Evolutionary conservation across 2,888 invertebrate genomes (phyloP).

Genomic region (Tetramorium bicarinatum): DNA sequence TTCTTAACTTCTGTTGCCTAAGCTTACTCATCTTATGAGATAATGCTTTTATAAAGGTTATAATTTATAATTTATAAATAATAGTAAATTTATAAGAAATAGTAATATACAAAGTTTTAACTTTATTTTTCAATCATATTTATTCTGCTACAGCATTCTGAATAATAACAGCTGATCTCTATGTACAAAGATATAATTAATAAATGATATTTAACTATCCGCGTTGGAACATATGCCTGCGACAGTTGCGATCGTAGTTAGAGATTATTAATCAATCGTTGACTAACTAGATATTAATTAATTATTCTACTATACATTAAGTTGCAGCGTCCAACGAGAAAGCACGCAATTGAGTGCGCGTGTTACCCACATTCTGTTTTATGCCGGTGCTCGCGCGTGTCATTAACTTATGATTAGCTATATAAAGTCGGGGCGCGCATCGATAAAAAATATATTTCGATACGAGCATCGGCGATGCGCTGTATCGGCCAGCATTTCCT

Average conservation of each 20-base stretch:
- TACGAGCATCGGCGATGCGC: neutral
- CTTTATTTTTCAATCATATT: neutral
- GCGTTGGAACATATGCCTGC: too few relatives aligned
- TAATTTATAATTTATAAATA: neutral
- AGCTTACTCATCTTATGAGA: neutral
- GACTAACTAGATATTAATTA: slow-evolving; percentile 24
- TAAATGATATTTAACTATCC: neutral
- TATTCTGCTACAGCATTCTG: neutral
- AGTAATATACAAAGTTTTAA: neutral
- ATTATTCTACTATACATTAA: slow-evolving; percentile 6
- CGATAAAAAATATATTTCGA: slow-evolving; percentile 29
- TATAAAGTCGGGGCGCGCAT: neutral
- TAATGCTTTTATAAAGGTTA: slow-evolving; percentile 3
- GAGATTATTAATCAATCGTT: neutral
- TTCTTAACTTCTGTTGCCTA: neutral
- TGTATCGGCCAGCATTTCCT: slow-evolving; percentile 12
- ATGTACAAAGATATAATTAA: neutral
- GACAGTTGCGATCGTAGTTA: neutral
- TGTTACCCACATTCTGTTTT: slow-evolving; percentile 22
- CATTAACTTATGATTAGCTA: slow-evolving; percentile 21
- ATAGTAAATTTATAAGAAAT: neutral
- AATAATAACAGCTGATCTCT: neutral
- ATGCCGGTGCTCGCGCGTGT: neutral
- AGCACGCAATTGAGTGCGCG: neutral
- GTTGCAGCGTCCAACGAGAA: neutral